Evolutionary conservation across 2,888 invertebrate genomes (phyloP).

Genomic region (Brenthis hecate): DNA sequence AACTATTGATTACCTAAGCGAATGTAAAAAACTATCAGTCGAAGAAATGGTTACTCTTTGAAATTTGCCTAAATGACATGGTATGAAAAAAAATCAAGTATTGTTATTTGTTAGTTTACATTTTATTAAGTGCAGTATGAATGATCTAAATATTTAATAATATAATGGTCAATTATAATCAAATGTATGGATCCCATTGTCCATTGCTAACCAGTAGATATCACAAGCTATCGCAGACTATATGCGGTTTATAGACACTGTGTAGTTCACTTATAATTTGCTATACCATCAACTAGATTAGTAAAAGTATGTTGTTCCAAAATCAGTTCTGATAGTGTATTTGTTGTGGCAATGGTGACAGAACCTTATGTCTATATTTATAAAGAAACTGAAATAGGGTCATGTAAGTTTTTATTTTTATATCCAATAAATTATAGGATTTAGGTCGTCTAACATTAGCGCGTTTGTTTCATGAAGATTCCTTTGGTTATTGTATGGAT

Average conservation of each 20-base stretch:
- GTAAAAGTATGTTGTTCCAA: constrained; percentile 33
- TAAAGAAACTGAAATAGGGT: constrained; percentile 45
- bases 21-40: too few species aligned
- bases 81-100: too few species aligned
- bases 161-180: constrained; percentile 11
- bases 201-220: constrained; percentile 36
- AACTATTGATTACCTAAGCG: not conserved
- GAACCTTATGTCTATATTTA: constrained; percentile 41
- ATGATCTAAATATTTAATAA: not conserved
- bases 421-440: constrained; percentile 62
- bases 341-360: constrained; percentile 35
- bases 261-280: constrained; percentile 36
- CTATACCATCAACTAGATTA: constrained; percentile 37
- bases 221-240: constrained; percentile 15
- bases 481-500: constrained; percentile 66
- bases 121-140: too few species aligned
- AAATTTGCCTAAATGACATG: not conserved
- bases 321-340: constrained; percentile 28
- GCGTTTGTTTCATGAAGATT: constrained; percentile 53
- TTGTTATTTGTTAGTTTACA: too few species aligned
- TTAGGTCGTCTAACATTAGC: constrained; percentile 55
- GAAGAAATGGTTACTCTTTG: too few species aligned
- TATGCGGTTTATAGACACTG: not conserved
- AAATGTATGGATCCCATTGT: constrained; percentile 21
- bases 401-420: constrained; percentile 76